Evolutionary conservation across 1,140 invertebrate genomes (phyloP), one percentile per base, ranked within the genome.

Genomic region (Brachionus manjavacas): DNA sequence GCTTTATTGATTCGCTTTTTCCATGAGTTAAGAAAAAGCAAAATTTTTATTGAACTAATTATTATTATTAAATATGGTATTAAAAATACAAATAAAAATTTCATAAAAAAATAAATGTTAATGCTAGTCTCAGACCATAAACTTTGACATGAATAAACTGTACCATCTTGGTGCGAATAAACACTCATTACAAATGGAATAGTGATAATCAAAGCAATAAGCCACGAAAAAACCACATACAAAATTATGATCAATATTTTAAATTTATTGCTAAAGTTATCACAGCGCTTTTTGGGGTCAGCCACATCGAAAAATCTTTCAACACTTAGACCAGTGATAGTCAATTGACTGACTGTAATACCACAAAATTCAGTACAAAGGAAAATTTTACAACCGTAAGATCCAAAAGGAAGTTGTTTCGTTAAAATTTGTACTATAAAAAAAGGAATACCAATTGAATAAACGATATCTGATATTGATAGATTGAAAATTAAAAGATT

Each of bases 401-500:
- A 35, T 31, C 39, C 43, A 39, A 80, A 64, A 16, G 25, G 28
- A 55, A 55, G 28, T 4, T 39, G 23, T 3, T 60, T 28, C 3
- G 28, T 80, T 80, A 64, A 60, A 52, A 80, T 28, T 52, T 49
- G 43, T 25, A 14, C 11, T 35, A 52, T 55, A 23, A 80, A 80
- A 80, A 80, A 80, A 23, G 76, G 76, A 11, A 80, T 80, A n/a
- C 76, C 55, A 31, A 80, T 31, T 4, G 76, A 80, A 39, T 80
- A 80, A 6, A 80, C 49, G 7, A 80, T 80, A 11, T 80, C 76
- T 25, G 76, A 43, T 28, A 80, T 31, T 60, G 76, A 55, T 35
- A 80, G 23, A 20, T 80, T 80, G 23, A 80, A 25, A 52, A 80
- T 80, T 64, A 80, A 23, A 52, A 80, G 43, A 64, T 41, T 64